Conservation (phyloP, 2,113 vertebrate species). For the Oenanthe melanoleuca region DNA sequence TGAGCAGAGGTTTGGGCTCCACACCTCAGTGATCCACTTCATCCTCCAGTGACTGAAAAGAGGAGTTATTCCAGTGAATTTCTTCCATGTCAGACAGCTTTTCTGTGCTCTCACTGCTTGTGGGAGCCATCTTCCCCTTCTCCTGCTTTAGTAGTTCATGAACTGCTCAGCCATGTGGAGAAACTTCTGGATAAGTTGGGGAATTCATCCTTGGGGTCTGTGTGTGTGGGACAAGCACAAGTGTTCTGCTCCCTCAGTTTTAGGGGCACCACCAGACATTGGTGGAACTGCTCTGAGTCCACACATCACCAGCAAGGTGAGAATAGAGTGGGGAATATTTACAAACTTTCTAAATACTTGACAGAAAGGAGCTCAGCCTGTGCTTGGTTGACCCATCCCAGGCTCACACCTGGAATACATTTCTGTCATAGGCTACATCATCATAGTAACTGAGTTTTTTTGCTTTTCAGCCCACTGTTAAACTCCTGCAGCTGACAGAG, state of each 20-base stretch:
- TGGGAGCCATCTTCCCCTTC: not conserved
- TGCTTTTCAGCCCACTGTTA: not conserved
- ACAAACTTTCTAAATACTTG: not conserved
- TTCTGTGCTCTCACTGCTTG: not conserved
- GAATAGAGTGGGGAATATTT: not conserved
- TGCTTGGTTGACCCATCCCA: not conserved
- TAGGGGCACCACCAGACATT: not conserved
- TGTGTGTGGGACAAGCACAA: not conserved
- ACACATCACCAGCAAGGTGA: not conserved
- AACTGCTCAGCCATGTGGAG: not conserved
- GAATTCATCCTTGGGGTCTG: not conserved
- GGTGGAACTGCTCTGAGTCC: not conserved
- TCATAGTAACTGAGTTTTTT: not conserved
- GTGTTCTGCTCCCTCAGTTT: not conserved
- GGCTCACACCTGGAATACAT: not conserved
- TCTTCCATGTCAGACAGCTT: not conserved
- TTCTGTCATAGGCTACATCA: accelerated
- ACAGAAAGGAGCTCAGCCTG: not conserved
- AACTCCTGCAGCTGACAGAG: not conserved
- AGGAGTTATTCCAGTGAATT: not conserved
- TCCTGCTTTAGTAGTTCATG: not conserved
- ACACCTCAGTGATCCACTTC: not conserved
- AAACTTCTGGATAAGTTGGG: not conserved
- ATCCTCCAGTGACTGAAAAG: not conserved
- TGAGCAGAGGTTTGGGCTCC: not conserved